Percentiles rank a stretch among this genome's conserved stretches.
These are phyloP conservation scores for Delphinapterus leucas DNA, from an alignment of 2,113 vertebrate species.

Conservation along the genomic window DNA sequence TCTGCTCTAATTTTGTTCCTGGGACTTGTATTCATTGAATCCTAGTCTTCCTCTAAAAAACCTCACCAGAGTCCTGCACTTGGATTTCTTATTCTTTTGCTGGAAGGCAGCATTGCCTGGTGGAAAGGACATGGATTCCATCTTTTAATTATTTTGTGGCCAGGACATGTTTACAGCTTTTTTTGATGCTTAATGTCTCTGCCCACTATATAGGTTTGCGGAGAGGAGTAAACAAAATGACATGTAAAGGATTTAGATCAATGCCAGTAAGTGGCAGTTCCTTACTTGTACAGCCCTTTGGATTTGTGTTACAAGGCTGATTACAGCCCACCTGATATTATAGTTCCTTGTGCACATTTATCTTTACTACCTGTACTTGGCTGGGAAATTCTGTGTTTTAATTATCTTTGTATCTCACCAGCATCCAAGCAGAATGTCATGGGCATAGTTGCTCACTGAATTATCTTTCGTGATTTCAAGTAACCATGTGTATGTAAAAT, in stretches of 20 bases:
- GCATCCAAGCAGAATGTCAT: background rate
- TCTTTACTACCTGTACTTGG: background rate
- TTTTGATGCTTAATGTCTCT: background rate
- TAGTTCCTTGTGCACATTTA: background rate
- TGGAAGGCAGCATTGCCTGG: background rate
- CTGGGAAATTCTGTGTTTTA: background rate
- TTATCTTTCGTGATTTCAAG: background rate
- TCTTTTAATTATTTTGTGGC: background rate
- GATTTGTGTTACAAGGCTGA: background rate
- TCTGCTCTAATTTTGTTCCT: background rate
- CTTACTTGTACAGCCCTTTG: background rate
- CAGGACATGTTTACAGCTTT: background rate
- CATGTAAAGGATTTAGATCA: background rate
- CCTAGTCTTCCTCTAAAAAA: background rate
- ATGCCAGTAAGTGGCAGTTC: background rate
- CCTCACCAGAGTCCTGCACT: no score
- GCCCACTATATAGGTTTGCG: background rate
- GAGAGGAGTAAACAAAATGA: background rate
- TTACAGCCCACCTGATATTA: background rate
- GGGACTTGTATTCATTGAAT: background rate
- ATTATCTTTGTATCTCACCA: background rate
- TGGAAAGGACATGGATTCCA: background rate
- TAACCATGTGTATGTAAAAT: background rate
- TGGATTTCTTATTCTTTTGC: background rate
- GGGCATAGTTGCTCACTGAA: background rate